phyloP scores from a whole-genome alignment of 2,797 vertebrate genomes.

The Enteromius fasciolatus region DNA sequence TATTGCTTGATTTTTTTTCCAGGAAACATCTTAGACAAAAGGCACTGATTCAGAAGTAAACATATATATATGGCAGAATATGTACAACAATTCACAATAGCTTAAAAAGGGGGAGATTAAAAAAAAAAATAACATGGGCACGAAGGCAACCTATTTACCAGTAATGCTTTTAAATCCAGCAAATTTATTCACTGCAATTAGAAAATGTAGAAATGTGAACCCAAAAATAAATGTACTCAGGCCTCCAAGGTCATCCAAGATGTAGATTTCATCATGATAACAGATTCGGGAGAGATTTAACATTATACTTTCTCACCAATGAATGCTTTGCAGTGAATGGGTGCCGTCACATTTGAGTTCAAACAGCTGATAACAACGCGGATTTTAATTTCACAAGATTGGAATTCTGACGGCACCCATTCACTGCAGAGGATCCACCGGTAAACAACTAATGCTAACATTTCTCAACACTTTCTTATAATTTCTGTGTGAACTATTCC shows the following conservation, averaged over 20 bases:
- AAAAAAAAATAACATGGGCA: background rate
- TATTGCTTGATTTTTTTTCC: constrained; percentile 50
- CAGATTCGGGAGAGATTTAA: background rate
- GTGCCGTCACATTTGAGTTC: background rate
- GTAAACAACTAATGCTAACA: background rate
- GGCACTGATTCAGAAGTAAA: constrained; percentile 49
- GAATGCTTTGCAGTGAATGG: background rate
- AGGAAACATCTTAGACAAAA: constrained; percentile 33
- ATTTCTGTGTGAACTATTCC: no score
- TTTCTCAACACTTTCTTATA: background rate
- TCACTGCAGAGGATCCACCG: background rate
- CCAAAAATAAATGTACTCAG: background rate
- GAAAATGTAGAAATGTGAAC: no score
- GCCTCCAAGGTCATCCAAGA: background rate
- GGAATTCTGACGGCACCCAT: background rate
- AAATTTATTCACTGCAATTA: background rate
- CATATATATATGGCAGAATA: constrained; percentile 16
- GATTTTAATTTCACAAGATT: background rate
- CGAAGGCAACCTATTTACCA: background rate
- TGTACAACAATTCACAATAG: constrained; percentile 24
- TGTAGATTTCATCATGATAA: background rate
- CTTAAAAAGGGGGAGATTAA: background rate
- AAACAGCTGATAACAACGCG: background rate
- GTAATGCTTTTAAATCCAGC: background rate
- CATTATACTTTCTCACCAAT: background rate